phyloP scores from a whole-genome alignment of 2,113 vertebrate genomes.

The Amblyopsis rosae region DNA sequence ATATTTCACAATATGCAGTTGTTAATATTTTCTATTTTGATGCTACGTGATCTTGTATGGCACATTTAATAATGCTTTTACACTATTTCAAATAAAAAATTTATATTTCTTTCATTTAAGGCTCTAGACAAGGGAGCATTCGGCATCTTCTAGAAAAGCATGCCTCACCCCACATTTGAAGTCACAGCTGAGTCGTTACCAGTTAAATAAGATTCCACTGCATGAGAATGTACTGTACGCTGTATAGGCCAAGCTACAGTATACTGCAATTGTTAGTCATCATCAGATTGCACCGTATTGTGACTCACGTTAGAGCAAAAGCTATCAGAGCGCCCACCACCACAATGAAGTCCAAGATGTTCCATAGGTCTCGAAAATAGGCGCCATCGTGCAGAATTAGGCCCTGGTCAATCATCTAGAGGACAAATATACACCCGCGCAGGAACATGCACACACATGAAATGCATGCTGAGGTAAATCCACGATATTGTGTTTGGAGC shows the following conservation, averaged over 20 bases:
- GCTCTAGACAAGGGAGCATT: background rate
- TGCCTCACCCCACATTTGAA: slow-evolving; percentile 12
- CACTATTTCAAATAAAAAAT: background rate
- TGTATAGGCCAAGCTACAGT: background rate
- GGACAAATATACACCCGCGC: slow-evolving; percentile 12
- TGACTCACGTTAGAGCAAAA: slow-evolving; percentile 97
- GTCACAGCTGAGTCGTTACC: background rate
- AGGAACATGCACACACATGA: background rate
- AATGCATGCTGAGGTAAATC: background rate
- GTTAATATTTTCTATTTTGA: no score
- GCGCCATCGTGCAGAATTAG: slow-evolving; percentile 95
- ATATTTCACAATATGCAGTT: no score
- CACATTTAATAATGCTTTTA: no score
- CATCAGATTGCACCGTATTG: slow-evolving; percentile 29
- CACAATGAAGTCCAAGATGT: slow-evolving; percentile 97
- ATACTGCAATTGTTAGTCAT: slow-evolving; percentile 56
- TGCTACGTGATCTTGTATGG: no score
- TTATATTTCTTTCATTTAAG: background rate
- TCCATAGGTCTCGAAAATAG: slow-evolving; percentile 98
- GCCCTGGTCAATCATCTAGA: slow-evolving; percentile 98
- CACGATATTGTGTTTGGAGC: background rate
- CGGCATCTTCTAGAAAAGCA: background rate
- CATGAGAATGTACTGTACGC: slow-evolving; percentile 28
- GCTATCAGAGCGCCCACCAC: slow-evolving; percentile 95
- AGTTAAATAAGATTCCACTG: slow-evolving; percentile 8